phyloP scores from a whole-genome alignment of 2,888 invertebrate species.

The Rutpela maculata region DNA sequence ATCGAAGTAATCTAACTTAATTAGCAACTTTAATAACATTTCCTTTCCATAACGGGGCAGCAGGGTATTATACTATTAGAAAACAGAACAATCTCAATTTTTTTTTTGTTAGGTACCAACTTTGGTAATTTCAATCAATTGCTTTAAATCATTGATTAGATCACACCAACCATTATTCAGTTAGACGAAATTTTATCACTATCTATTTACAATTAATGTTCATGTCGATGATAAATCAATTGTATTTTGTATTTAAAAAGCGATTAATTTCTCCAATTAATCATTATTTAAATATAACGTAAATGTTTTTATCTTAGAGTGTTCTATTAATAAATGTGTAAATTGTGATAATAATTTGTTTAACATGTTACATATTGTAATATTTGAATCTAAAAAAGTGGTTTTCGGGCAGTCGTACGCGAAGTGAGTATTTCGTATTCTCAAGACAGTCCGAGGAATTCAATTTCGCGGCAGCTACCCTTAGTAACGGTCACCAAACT shows the following conservation, averaged over 20 bases:
- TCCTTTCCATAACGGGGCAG: neutral
- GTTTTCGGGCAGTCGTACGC: no score
- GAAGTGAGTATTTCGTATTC: no score
- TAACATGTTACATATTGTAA: no score
- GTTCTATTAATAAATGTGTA: neutral
- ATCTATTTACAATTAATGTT: neutral
- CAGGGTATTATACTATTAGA: neutral
- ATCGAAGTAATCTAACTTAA: no score
- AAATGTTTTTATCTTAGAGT: neutral
- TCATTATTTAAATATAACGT: neutral
- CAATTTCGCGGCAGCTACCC: no score
- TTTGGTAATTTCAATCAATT: neutral
- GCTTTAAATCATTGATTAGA: neutral
- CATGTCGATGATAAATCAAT: neutral
- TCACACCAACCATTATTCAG: neutral
- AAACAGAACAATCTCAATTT: neutral
- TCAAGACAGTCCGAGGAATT: no score
- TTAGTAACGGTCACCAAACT: no score
- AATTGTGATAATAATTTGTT: no score
- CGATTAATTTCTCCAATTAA: neutral
- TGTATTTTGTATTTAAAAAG: slow-evolving; percentile 6
- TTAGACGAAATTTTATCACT: neutral
- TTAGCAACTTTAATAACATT: neutral
- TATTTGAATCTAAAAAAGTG: no score
- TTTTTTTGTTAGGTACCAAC: neutral